Base-by-base conservation (phyloP, 2,888 invertebrate genomes). In the Schizotus pectinicornis region DNA sequence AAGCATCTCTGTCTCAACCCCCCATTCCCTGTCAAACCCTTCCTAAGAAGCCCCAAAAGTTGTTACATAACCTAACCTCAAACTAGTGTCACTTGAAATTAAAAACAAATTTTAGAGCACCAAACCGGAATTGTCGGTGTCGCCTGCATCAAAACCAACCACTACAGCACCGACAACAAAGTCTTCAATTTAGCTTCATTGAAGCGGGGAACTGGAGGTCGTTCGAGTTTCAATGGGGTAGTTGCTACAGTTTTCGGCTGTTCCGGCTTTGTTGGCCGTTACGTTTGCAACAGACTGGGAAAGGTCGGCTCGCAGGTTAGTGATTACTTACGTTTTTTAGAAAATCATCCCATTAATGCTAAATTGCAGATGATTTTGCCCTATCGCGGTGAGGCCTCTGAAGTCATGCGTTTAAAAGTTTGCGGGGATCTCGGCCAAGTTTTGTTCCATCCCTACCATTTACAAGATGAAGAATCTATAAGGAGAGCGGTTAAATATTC, bases 231-330 rank as follows among this genome's bases (percentile, higher is more conserved):
- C 79, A 98, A 92, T 81, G 99, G 99, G 0, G 85, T 93, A 52
- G 95, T 98, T 1, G 95, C 94, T n/a, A 99, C 99, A n/a, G 92
- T 99, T 0, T 98, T 98, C 78, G 98, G 98, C 48, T 87, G 88
- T 53, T 89, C 89, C 33, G 98, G 98, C 1, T 95, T 94, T 74
- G 80, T 98, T 0, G 99, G 98, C 0, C 84, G 88, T 64, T 89
- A 91, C 82, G 86, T 98, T 9, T 89, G 92, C 77, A 97, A 95
- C 77, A 88, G 89, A 72, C 82, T 99, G 51, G 98, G 97, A 71
- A 94, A 91, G 81, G 85, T 84, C 66, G 94, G 95, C 11, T 85
- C 89, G 1, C 95, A 95, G 85, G 88, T 88, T 22, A 3, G 22
- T 22, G 79, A 68, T 56, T 37, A 12, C 34, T 8, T 9, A 5